Percentiles rank a stretch among this genome's conserved stretches.
Conservation (phyloP, 2,888 invertebrate species). For the Stenurella melanura region DNA sequence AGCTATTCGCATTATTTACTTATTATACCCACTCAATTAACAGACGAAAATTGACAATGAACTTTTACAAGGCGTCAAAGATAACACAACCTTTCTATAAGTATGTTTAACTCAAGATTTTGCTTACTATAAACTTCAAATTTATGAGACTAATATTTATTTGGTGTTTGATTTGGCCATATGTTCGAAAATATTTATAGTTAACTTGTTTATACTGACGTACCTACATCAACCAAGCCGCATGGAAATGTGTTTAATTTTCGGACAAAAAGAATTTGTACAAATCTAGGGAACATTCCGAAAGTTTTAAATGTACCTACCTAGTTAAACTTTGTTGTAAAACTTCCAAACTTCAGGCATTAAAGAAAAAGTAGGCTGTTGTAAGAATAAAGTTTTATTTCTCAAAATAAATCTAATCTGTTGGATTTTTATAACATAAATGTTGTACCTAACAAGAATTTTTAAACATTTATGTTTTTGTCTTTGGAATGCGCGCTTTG, state of each 20-base stretch:
- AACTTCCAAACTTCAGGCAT: not conserved
- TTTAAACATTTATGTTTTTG: not conserved
- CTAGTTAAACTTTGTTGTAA: not conserved
- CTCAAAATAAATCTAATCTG: not conserved
- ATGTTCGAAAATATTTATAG: constrained; percentile 7
- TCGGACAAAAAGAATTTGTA: not conserved
- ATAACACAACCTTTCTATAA: too few species aligned
- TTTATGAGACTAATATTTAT: not conserved
- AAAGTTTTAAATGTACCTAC: not conserved
- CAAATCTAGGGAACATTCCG: not conserved
- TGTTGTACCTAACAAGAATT: not conserved
- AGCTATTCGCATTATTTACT: too few species aligned
- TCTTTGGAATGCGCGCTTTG: too few species aligned
- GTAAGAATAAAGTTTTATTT: not conserved
- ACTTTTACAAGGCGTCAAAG: too few species aligned
- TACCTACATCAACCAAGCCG: not conserved
- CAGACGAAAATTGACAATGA: too few species aligned
- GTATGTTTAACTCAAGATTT: not conserved
- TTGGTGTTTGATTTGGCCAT: not conserved
- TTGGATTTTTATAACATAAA: not conserved
- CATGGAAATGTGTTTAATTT: not conserved
- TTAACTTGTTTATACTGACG: not conserved
- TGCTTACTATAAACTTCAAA: not conserved
- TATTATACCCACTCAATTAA: too few species aligned
- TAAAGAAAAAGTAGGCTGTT: not conserved